These are phyloP conservation scores for pig (Sus scrofa) DNA, from an alignment of 2,113 vertebrate genomes.

Conservation along the genomic window T2T-Sscrofa CM000820.6:3502001-3502500, in stretches of 20 bases:
- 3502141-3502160: not conserved
- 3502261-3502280: not conserved
- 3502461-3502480: not conserved
- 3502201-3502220: not conserved
- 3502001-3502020: not conserved
- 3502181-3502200: not conserved
- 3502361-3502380: not conserved
- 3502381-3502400: not conserved
- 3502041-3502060: not conserved
- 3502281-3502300: not conserved
- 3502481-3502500: not conserved
- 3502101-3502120: slow-evolving; percentile 1
- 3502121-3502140: not conserved
- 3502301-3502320: not conserved
- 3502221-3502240: not conserved
- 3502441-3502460: slow-evolving; percentile 21
- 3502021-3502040: not conserved
- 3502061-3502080: not conserved
- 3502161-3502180: not conserved
- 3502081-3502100: not conserved
- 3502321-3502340: slow-evolving; percentile 1
- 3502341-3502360: not conserved
- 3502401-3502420: not conserved
- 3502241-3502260: not conserved
- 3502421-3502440: not conserved